phyloP scores from a whole-genome alignment of 2,888 invertebrate species.

The Dendrolimus houi region DNA sequence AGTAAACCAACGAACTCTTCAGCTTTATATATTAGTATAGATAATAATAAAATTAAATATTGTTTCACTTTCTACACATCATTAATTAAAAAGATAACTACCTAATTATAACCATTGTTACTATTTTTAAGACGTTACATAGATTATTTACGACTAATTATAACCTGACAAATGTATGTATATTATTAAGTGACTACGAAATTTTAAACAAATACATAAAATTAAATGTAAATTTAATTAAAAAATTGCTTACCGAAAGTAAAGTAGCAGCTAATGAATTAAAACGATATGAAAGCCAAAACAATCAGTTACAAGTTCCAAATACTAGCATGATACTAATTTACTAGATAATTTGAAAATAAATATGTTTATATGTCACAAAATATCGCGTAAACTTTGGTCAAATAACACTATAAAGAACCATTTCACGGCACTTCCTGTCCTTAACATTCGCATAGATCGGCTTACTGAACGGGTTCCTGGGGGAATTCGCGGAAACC shows the following conservation, averaged over 20 bases:
- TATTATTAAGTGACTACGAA: no score
- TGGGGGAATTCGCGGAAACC: no score
- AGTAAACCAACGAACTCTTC: no score
- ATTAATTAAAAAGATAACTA: no score
- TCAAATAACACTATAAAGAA: conserved; percentile 54
- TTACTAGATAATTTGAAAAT: conserved; percentile 14
- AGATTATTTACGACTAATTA: no score
- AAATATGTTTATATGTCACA: conserved; percentile 23
- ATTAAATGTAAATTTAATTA: background rate
- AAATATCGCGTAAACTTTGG: conserved; percentile 32
- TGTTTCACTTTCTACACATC: no score
- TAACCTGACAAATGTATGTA: no score
- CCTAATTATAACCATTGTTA: no score
- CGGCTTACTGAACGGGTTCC: conserved; percentile 2
- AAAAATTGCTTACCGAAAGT: conserved; percentile 25
- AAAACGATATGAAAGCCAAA: conserved; percentile 9
- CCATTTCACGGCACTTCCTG: conserved; percentile 55
- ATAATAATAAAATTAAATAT: no score
- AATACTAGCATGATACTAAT: conserved; percentile 30
- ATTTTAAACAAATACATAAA: background rate
- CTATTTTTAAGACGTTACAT: no score
- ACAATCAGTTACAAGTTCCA: conserved; percentile 34
- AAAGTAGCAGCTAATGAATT: background rate
- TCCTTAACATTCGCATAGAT: conserved; percentile 44
- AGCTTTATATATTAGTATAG: no score